Base-by-base conservation (phyloP, 2,113 vertebrate species). In the Ageneiosus marmoratus region DNA sequence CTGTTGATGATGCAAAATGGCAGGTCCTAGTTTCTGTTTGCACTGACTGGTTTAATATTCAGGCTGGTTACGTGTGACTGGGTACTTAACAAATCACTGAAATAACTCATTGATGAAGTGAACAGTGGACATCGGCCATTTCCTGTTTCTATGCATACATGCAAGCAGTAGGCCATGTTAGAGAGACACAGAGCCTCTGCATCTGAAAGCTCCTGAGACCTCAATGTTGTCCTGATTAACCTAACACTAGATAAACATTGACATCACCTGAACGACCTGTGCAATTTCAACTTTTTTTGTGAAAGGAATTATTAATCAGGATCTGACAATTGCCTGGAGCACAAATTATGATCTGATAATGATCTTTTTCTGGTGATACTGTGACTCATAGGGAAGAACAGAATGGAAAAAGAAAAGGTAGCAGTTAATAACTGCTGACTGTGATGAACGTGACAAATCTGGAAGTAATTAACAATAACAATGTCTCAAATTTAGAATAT, bases 161-260 rank as follows among this genome's bases (percentile, higher is more conserved):
- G 32, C 7, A 27, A 3, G 15, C 3, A 18, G n/a, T 20, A 46
- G 18, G 18, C 16, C 27, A 50, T 37, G 41, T 72, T 67, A 46
- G 13, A 6, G 41, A 60, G 27, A 24, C 4, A 16, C 4, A 32
- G 18, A 22, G 12, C 34, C 50, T 9, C 3, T 11, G 16, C 27
- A 83, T 11, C 50, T 69, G 44, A 78, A 62, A 70, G 29, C 82
- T 70, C 75, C 53, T 50, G 75, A 78, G 82, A 72, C 34, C 78
- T 22, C 18, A 70, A 1, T 41, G 50, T 46, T 65, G 29, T 22
- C 0, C 1, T 92, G 84, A 91, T 91, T 92, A 90, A 90, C 88
- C 79, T 87, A 85, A 86, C 24, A 79, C 74, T 7, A 22, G 63
- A 11, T 88, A 89, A 83, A 83, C 48, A 75, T 56, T 86, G 81